Percentiles rank a stretch among this genome's conserved stretches.
phyloP scores from a whole-genome alignment of 2,888 invertebrate genomes.

The Plebejus melissa region DNA sequence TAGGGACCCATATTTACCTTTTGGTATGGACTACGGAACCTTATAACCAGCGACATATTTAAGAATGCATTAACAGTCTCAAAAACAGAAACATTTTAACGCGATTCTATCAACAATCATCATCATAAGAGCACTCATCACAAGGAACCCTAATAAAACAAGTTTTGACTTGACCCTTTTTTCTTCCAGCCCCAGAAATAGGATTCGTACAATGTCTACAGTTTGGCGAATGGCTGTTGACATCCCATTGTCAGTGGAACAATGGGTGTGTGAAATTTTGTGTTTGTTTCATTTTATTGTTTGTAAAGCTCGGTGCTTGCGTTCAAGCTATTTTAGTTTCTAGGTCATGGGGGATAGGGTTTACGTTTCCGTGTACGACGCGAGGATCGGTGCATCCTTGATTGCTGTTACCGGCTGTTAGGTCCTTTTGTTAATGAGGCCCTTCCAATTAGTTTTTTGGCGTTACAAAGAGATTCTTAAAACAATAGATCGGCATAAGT shows the following conservation, averaged over 20 bases:
- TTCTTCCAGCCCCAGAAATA: conserved; percentile 39
- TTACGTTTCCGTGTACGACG: neutral
- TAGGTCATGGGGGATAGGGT: conserved; percentile 23
- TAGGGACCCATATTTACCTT: too few species aligned
- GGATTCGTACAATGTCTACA: conserved; percentile 40
- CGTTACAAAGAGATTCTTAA: neutral
- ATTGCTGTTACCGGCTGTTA: conserved; percentile 6
- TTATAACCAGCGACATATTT: too few species aligned
- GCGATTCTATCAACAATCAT: neutral
- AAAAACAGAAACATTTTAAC: neutral
- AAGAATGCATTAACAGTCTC: neutral
- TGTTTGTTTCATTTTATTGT: conserved; percentile 43
- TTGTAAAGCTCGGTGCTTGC: conserved; percentile 36
- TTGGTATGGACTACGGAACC: too few species aligned
- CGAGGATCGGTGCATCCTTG: neutral
- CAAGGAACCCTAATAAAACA: conserved; percentile 26
- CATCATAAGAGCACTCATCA: conserved; percentile 16
- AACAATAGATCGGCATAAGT: neutral
- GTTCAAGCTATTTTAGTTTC: conserved; percentile 34
- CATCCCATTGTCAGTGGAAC: conserved; percentile 46
- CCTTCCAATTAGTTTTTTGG: neutral
- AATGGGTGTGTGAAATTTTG: conserved; percentile 44
- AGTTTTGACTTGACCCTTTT: conserved; percentile 32
- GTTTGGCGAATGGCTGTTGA: conserved; percentile 46
- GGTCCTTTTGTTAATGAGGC: neutral